Base-by-base conservation (phyloP, 2,797 vertebrate species). In the Emydoidea blandingii region DNA sequence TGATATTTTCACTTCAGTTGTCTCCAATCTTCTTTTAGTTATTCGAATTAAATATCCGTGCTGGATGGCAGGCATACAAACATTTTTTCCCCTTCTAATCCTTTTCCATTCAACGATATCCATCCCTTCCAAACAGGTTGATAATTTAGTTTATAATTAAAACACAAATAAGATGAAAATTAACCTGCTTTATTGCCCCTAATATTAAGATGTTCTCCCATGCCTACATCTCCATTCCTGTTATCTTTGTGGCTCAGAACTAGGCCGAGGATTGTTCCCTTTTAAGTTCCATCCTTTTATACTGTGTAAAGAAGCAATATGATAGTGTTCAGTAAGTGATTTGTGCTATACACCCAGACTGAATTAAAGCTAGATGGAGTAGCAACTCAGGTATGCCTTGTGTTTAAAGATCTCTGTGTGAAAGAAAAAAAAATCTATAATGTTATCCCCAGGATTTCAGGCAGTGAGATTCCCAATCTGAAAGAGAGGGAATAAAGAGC, bases 381-480 rank as follows among this genome's bases (percentile, higher is more conserved):
- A 74, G 59, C 56, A 93, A 16, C 85, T 91, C 94, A 94, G 79
- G 56, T 87, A 86, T 85, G 47, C 37, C 78, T 50, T 93, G 59
- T 91, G 91, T 89, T 96, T 96, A 96, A 96, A 97, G 81, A 81
- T 62, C 91, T 96, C 91, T 72, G 74, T 83, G 83, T 94, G 91
- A 95, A 96, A 95, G 91, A 83, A 87, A 93, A 68, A 96, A 54
- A 96, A 96, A 96, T 97, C 94, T 92, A 94, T 96, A 95, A 92
- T 29, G 68, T 87, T 92, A 92, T 95, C 93, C 93, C 93, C 56
- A 89, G 96, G 93, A 97, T 95, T 97, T 95, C 90, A 93, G 91
- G 81, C 79, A 92, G 90, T 89, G 93, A 95, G 96, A 97, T 97
- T 96, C 91, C 88, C 89, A 92, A 86, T 79, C 88, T 95, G 88